Percentiles rank a stretch among this genome's conserved stretches.
phyloP scores from a whole-genome alignment of 2,888 invertebrate species.

The Caenorhabditis imperialis region DNA sequence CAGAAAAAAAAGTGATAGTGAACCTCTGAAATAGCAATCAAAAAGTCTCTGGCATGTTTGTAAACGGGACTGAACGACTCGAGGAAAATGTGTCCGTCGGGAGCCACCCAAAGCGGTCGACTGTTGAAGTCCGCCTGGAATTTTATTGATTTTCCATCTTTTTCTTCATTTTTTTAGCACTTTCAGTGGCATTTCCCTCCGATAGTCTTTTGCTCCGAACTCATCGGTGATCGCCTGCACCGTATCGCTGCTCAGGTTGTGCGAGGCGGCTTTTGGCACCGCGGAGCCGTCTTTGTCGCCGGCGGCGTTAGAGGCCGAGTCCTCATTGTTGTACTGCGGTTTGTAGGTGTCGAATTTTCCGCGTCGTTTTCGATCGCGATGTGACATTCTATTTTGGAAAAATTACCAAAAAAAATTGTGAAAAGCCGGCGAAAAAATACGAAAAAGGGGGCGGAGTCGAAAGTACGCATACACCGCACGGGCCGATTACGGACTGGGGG shows the following conservation, averaged over 20 bases:
- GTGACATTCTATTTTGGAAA: constrained; percentile 18
- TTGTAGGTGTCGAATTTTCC: constrained; percentile 61
- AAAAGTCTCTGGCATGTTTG: constrained; percentile 98
- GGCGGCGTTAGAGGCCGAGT: constrained; percentile 20
- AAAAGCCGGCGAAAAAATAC: too few relatives aligned
- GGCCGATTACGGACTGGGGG: too few relatives aligned
- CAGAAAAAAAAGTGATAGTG: constrained; percentile 3
- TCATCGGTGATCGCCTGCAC: constrained; percentile 52
- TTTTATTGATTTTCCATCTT: neutral
- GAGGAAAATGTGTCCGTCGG: constrained; percentile 97
- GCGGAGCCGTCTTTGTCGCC: constrained; percentile 39
- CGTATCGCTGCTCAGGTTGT: constrained; percentile 47
- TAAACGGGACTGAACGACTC: constrained; percentile 99
- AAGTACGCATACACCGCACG: too few relatives aligned
- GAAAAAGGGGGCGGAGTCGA: too few relatives aligned
- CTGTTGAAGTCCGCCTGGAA: constrained; percentile 58
- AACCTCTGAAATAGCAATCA: constrained; percentile 95
- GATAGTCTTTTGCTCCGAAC: constrained; percentile 69
- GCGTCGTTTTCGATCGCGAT: constrained; percentile 43
- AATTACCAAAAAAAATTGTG: too few relatives aligned
- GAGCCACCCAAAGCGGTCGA: constrained; percentile 84
- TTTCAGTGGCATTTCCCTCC: constrained; percentile 67
- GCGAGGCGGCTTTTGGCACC: constrained; percentile 64
- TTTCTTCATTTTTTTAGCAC: constrained; percentile 20
- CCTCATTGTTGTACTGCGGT: constrained; percentile 53